phyloP scores from a whole-genome alignment of 2,888 invertebrate species.

The Notodonta ziczac region DNA sequence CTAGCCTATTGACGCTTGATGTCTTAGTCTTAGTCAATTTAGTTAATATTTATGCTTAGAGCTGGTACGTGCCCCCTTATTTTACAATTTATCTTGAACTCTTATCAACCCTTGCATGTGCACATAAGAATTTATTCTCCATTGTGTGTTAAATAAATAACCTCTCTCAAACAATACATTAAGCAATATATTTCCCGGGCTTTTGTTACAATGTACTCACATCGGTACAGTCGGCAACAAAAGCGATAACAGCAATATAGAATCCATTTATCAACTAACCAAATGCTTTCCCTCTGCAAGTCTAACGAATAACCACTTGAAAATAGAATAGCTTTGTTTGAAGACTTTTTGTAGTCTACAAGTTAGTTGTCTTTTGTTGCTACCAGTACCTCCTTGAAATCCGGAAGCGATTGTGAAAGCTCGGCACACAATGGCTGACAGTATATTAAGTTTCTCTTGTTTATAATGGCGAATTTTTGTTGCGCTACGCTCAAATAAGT shows the following conservation, averaged over 20 bases:
- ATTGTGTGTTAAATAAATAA: constrained; percentile 44
- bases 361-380: not conserved
- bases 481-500: constrained; percentile 16
- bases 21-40: too few species aligned
- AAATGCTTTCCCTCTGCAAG: not conserved
- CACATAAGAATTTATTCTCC: constrained; percentile 30
- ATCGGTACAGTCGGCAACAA: constrained; percentile 17
- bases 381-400: constrained; percentile 20
- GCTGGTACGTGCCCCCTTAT: not conserved
- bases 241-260: not conserved
- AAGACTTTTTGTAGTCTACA: not conserved
- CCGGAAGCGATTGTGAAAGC: constrained; percentile 53
- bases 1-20: too few species aligned
- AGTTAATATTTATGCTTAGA: too few species aligned
- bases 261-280: not conserved
- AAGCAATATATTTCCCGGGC: constrained; percentile 46
- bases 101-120: constrained; percentile 8
- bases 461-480: constrained; percentile 36
- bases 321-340: constrained; percentile 1
- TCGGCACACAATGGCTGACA: constrained; percentile 46
- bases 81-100: not conserved
- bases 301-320: not conserved
- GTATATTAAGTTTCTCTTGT: constrained; percentile 54
- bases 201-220: constrained; percentile 42
- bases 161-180: constrained; percentile 39